Evolutionary conservation across 2,113 vertebrate genomes (phyloP).

Genomic region (Carettochelys insculpta): DNA sequence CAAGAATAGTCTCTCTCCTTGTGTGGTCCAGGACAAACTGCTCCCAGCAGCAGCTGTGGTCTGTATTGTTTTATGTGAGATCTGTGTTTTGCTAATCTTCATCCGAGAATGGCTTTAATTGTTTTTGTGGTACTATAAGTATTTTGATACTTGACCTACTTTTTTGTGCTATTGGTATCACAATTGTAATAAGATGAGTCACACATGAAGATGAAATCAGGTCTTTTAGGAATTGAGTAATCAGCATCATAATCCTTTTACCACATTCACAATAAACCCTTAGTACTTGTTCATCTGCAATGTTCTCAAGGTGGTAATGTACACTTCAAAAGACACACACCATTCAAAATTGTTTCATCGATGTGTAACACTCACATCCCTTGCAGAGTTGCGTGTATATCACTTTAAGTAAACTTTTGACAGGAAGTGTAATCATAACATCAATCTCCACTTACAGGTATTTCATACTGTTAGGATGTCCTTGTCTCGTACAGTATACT

Average conservation of each 20-base stretch:
- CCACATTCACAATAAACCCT: neutral
- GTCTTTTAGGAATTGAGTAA: neutral
- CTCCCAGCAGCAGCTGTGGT: neutral
- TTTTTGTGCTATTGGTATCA: too few species aligned
- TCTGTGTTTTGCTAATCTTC: neutral
- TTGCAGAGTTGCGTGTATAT: neutral
- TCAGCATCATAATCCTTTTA: neutral
- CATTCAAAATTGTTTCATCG: neutral
- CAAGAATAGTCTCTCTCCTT: neutral
- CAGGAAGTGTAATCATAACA: neutral
- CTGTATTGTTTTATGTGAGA: too few species aligned
- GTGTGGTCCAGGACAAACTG: neutral
- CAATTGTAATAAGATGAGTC: neutral
- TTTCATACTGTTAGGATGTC: neutral
- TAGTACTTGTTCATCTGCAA: neutral
- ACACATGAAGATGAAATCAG: neutral
- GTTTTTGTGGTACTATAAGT: neutral
- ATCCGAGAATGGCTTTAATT: neutral
- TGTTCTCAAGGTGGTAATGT: neutral
- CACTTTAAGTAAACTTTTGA: neutral
- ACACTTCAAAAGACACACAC: neutral
- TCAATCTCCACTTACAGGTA: neutral
- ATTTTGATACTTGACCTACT: too few species aligned
- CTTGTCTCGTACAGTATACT: neutral
- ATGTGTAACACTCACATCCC: neutral